Base-by-base conservation (phyloP, 2,888 invertebrate species). In the Caenorhabditis doughertyi region DNA sequence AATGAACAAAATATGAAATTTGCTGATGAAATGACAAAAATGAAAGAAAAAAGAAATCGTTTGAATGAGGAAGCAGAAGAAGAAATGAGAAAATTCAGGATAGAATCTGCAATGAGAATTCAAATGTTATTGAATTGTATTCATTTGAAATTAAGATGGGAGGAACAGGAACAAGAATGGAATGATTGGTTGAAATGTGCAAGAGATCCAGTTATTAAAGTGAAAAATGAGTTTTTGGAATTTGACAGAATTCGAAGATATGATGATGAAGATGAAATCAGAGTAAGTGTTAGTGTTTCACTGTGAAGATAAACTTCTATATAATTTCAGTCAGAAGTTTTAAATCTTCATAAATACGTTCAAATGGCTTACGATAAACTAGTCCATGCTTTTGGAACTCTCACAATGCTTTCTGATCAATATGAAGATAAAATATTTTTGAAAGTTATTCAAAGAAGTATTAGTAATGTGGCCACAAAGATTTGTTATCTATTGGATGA, bases 131-230 rank as follows among this genome's bases (percentile, higher is more conserved):
- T 73, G 21, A 42, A 44, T 21, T 73, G 72, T 44, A 42, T 62
- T 16, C 7, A 27, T 7, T 23, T 62, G 23, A 73, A 51, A 32
- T 29, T 73, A 1, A 62, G 53, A 16, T 73, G 72, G 72, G 62
- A 73, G 29, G 53, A 62, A 29, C 72, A 73, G 21, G 62, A 73
- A 35, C 23, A 62, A 5, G 53, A 62, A 42, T 73, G 72, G 72
- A 42, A 44, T 2, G 32, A 53, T 35, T 64, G 51, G 62, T 51
- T 73, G 53, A 62, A 42, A 27, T n/a, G 29, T 3, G 42, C 51
- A 8, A 51, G 72, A 21, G 23, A 5, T 27, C 53, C 72, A 16
- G 53, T 73, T 8, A 16, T 64, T 23, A 62, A 35, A 21, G 53
- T 73, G 29, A 73, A 64, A 27, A 64, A 1, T 0, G 13, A 16